Evolutionary conservation across 1,140 invertebrate species (phyloP), one percentile per base, ranked within the genome.

Genomic region (Lordiphosa stackelbergi): DNA sequence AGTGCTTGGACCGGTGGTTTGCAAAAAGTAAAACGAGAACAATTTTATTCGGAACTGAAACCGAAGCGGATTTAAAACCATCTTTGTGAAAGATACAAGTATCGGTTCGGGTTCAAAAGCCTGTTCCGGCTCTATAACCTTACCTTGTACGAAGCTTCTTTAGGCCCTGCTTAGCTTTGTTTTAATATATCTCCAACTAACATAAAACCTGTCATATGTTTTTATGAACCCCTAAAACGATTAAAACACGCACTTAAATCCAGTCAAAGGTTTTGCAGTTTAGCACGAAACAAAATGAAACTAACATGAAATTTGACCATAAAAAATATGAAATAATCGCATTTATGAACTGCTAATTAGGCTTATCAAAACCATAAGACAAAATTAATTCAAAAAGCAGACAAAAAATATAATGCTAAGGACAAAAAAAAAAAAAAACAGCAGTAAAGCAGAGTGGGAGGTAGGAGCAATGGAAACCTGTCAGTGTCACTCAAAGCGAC

Each of bases 321-420:
- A 57, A 56, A 55, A 52, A 41, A 35, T 13, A 46, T 38, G 48
- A 59, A 61, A 61, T 54, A 48, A 48, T 37, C 56, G 46, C 28
- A 51, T 69, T 65, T 64, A 47, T 58, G 37, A 59, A 46, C 49
- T 69, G 66, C 54, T 68, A 68, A 71, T 71, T 66, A 65, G 48
- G 55, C 47, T 65, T 69, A 69, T 69, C 61, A 59, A 57, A 59
- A 58, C 28, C 38, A 46, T 55, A 22, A 55, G 43, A 42, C 41
- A 28, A 36, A 42, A 41, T 52, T 53, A 34, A 37, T 53, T 48
- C 46, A 52, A 54, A 68, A 63, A 48, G 12, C n/a, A 48, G 34
- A 19, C 19, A 19, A 31, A 46, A 47, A n/a, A 24, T 51, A 37
- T 54, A 37, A 47, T 35, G 35, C 8, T 37, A 45, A 36, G 48